These are phyloP conservation scores for Drosophila bocki DNA, from an alignment of 1,140 invertebrate species.

Conservation along the genomic window DNA sequence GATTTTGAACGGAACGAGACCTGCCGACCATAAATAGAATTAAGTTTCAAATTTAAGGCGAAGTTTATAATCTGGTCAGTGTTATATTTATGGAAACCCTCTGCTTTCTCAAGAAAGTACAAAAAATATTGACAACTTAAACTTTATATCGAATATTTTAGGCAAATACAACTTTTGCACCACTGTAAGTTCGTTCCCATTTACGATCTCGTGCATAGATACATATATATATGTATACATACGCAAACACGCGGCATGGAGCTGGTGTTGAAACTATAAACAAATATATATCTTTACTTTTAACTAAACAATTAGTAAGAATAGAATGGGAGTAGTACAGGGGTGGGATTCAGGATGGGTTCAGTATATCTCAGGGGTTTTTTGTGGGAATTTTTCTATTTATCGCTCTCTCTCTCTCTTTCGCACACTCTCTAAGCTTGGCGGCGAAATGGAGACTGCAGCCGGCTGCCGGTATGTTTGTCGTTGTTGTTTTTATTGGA, in stretches of 20 bases:
- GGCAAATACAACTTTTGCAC: neutral
- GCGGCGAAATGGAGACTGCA: slow-evolving; percentile 28
- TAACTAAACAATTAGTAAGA: slow-evolving; percentile 64
- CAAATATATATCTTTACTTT: slow-evolving; percentile 58
- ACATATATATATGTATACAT: slow-evolving; percentile 7
- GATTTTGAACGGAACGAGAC: neutral
- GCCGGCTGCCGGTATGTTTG: slow-evolving; percentile 10
- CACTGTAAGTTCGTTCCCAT: slow-evolving; percentile 34
- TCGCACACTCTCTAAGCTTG: slow-evolving; percentile 1
- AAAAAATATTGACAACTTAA: too few species aligned
- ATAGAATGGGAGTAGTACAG: slow-evolving; percentile 4
- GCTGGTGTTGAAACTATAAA: slow-evolving; percentile 52
- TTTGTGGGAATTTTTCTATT: slow-evolving; percentile 61
- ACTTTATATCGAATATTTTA: too few species aligned
- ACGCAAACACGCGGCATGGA: slow-evolving; percentile 45
- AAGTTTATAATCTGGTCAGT: neutral
- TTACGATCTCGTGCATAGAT: slow-evolving; percentile 20
- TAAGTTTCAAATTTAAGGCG: neutral
- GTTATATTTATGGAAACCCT: neutral
- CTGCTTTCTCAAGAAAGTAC: too few species aligned
- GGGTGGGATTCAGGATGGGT: neutral
- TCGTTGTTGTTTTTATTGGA: slow-evolving; percentile 27
- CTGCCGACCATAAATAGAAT: neutral
- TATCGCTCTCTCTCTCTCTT: neutral
- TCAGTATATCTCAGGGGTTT: slow-evolving; percentile 16